phyloP scores from a whole-genome alignment of 1,140 invertebrate species.

The Trichoplusia ni region DNA sequence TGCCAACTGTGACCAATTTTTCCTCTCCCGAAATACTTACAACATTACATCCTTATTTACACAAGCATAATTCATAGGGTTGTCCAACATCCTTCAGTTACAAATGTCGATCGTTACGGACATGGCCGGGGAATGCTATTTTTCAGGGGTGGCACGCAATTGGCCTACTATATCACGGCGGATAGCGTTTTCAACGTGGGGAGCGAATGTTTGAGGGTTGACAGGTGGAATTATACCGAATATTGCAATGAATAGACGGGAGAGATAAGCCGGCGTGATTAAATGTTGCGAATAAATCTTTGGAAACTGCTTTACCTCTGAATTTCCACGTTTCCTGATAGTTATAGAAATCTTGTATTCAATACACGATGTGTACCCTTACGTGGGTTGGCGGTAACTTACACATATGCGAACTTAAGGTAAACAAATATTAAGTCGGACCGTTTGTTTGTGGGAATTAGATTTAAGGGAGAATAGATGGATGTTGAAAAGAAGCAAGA shows the following conservation, averaged over 20 bases:
- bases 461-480: too few species aligned
- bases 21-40: too few species aligned
- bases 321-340: conserved; percentile 2
- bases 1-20: too few species aligned
- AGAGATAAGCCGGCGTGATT: conserved; percentile 25
- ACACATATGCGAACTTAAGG: not conserved
- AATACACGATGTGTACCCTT: not conserved
- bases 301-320: too few species aligned
- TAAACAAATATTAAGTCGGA: too few species aligned
- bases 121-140: conserved; percentile 8
- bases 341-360: not conserved
- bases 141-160: conserved; percentile 30
- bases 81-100: conserved; percentile 13
- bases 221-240: conserved; percentile 29
- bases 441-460: too few species aligned
- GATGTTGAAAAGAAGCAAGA: too few species aligned
- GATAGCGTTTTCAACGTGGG: conserved; percentile 21
- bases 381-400: not conserved
- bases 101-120: conserved; percentile 27
- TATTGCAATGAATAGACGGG: conserved; percentile 19
- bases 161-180: conserved; percentile 7
- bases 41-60: not conserved
- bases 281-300: conserved; percentile 25
- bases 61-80: conserved; percentile 18
- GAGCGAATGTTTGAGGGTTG: conserved; percentile 13